Evolutionary conservation across 2,888 invertebrate species (phyloP), one percentile per base, ranked within the genome.

Genomic region (Acanthosoma haemorrhoidale): DNA sequence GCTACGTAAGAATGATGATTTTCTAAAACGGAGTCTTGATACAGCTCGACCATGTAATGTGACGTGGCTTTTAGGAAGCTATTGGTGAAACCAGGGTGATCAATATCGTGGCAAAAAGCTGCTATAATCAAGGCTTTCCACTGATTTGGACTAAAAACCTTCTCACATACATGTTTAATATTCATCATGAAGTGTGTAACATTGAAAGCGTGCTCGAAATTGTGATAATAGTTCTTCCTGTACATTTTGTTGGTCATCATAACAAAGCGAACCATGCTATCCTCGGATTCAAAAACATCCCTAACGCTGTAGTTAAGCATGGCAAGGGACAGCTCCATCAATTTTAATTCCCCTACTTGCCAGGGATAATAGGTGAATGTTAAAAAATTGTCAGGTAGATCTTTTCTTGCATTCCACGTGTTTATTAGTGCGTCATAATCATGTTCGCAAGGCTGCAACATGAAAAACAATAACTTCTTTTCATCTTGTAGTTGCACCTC

Each of bases 51-150:
- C 32, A 68, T 13, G 32, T 38, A 68, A 8, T 32, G 32, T 6
- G 38, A 31, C 8, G 51, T 68, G 21, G 41, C 29, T 58, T 68
- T 57, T 16, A 68, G 36, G 34, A 58, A 58, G 18, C 25, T 41
- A 38, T 68, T 68, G 8, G 68, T 39, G 15, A 68, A 16, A 8
- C 68, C 68, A n/a, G 68, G 68, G 15, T 68, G 68, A 21, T 68
- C 68, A 18, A 68, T 58, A 36, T 68, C 68, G 34, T 68, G 68
- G 21, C 68, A 68, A 58, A 68, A 32, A 1, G 68, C 51, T n/a
- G 58, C 68, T 15, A 68, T 11, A 13, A 68, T 15, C 8, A 68
- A 18, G 25, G 43, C n/a, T 32, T 25, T 29, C 29, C 31, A 18
- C 16, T 66, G 25, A 6, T 31, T 3, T 31, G 18, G 8, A 16